Base-by-base conservation (phyloP, 2,888 invertebrate genomes). In the Idaea dimidiata region DNA sequence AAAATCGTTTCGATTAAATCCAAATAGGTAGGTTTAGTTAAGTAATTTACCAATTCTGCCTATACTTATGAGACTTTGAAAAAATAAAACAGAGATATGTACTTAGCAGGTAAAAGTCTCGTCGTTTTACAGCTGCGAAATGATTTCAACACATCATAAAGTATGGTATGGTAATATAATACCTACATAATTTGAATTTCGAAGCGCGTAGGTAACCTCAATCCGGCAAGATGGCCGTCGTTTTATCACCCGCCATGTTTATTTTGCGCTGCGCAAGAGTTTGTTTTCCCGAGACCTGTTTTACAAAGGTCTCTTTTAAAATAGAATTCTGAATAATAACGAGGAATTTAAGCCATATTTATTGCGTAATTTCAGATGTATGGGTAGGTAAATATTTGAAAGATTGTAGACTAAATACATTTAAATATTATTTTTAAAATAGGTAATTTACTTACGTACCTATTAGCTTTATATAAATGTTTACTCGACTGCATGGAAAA, bases 261-360 rank as follows among this genome's bases (percentile, higher is more conserved):
- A 88, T 87, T 88, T 91, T 76, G 78, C 72, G 79, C 81, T 88
- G 89, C 91, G 91, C 91, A 90, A 88, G 89, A 87, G 90, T 89
- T 87, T 90, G 86, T 81, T 87, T 80, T 87, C 80, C 80, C 77
- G 82, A 84, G 83, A 90, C 89, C 86, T 87, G 91, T 89, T 89
- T 86, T 79, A 84, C 82, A 83, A 83, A 87, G 84, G 83, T 79
- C 79, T 80, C 78, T 79, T 81, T 79, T 80, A 68, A 66, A 62
- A 81, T 79, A 72, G 74, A 56, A 80, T 77, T 81, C 77, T 75
- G 82, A 82, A 87, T 83, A 81, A 73, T 85, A 87, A 89, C 84
- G 84, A 87, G 83, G 80, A 81, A 80, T 79, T 79, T 78, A 75
- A 82, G 81, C 84, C 69, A 70, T 70, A 72, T 67, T 74, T 71